These are phyloP conservation scores for Xanthostigma xanthostigma DNA, from an alignment of 2,888 invertebrate species.

Conservation along the genomic window DNA sequence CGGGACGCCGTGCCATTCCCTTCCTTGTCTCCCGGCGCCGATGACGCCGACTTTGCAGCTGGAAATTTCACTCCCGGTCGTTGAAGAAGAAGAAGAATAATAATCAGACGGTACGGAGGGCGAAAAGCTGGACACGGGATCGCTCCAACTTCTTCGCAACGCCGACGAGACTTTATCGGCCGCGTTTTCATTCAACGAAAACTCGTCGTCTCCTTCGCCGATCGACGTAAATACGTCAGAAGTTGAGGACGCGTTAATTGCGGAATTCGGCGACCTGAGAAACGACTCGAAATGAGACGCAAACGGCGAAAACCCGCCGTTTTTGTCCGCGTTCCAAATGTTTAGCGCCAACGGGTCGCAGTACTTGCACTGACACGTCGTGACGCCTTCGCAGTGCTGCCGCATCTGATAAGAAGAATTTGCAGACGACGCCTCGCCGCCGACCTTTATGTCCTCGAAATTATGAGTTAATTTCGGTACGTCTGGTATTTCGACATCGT, in stretches of 20 bases:
- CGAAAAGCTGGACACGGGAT: constrained; percentile 33
- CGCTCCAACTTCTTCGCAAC: constrained; percentile 47
- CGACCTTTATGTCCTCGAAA: constrained; percentile 28
- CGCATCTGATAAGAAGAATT: constrained; percentile 26
- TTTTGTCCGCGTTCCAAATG: constrained; percentile 58
- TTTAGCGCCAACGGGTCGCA: constrained; percentile 54
- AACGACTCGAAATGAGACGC: constrained; percentile 25
- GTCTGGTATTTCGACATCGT: constrained; percentile 1
- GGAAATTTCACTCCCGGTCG: too few relatives aligned
- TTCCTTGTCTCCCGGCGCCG: constrained; percentile 23
- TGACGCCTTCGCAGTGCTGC: constrained; percentile 22
- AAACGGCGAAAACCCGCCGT: constrained; percentile 24
- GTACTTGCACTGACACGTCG: constrained; percentile 55
- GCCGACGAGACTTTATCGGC: constrained; percentile 22
- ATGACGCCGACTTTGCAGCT: constrained; percentile 20
- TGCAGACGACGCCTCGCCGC: constrained; percentile 30
- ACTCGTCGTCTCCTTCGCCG: constrained; percentile 8
- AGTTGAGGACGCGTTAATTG: constrained; percentile 12
- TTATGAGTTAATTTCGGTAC: constrained; percentile 4
- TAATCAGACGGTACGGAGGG: constrained; percentile 29
- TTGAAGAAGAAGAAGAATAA: constrained; percentile 24
- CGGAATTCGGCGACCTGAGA: constrained; percentile 26
- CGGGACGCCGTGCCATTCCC: constrained; percentile 10
- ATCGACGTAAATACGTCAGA: too few relatives aligned
- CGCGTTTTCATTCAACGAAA: constrained; percentile 9